Conservation (phyloP, 1,140 invertebrate genomes). For the Asobara japonica region DNA sequence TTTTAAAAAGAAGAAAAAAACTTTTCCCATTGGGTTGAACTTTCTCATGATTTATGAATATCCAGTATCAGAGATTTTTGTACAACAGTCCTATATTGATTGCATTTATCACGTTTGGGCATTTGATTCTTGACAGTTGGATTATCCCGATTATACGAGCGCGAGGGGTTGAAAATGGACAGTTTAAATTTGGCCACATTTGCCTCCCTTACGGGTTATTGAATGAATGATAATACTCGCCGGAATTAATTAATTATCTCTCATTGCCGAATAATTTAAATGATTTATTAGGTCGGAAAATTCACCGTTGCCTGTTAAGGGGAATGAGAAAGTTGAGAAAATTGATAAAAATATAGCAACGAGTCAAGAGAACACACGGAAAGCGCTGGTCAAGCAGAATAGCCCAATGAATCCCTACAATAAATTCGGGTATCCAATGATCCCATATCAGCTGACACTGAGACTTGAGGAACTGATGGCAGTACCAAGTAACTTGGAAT, state of each 20-base stretch:
- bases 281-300: background rate
- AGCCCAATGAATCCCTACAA: conserved; percentile 51
- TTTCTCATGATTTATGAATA: background rate
- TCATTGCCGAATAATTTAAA: background rate
- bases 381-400: conserved; percentile 33
- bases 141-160: background rate
- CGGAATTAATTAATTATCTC: background rate
- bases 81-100: background rate
- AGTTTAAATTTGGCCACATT: background rate
- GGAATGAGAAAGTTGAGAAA: conserved; percentile 10
- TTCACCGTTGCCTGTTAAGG: background rate
- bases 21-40: background rate
- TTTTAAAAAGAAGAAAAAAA: background rate
- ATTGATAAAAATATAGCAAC: background rate
- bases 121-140: background rate
- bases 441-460: background rate
- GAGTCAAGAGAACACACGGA: background rate
- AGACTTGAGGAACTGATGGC: conserved; percentile 21
- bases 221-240: background rate
- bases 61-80: background rate
- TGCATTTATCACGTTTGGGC: background rate
- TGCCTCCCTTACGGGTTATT: background rate
- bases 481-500: conserved; percentile 35
- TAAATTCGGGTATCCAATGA: conserved; percentile 32
- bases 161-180: background rate